These are phyloP conservation scores for Orycteropus afer DNA, from an alignment of 2,113 vertebrate genomes.

Conservation along the genomic window DNA sequence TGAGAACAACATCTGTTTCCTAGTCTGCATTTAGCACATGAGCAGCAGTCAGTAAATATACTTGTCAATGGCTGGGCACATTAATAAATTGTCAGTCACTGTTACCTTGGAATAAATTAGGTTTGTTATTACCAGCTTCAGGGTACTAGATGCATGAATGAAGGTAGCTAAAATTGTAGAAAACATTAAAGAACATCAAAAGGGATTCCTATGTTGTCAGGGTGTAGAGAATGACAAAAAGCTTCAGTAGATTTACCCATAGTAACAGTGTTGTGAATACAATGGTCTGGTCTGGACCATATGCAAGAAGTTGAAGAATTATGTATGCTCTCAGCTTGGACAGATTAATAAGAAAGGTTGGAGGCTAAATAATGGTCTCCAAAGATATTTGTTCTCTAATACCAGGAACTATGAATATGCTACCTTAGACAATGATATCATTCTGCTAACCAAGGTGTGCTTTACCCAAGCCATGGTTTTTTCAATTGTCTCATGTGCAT, in stretches of 20 bases:
- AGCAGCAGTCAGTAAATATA: not conserved
- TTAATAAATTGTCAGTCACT: not conserved
- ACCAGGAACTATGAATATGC: not conserved
- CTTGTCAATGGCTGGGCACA: not conserved
- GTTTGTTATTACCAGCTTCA: not conserved
- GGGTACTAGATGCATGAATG: not conserved
- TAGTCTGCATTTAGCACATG: not conserved
- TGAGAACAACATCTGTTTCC: not conserved
- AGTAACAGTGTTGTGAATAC: not conserved
- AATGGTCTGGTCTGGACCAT: not conserved
- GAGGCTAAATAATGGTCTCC: not conserved
- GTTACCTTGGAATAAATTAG: conserved; percentile 1
- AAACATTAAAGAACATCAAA: not conserved
- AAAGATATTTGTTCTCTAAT: not conserved
- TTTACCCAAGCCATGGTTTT: not conserved
- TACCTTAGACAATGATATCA: not conserved
- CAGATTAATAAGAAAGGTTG: not conserved
- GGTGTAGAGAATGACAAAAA: not conserved
- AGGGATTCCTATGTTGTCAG: not conserved
- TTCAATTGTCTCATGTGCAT: not conserved
- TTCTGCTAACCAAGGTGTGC: not conserved
- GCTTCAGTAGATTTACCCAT: not conserved
- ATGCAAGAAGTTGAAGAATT: not conserved
- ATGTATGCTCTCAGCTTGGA: not conserved
- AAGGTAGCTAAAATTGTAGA: not conserved